Base-by-base conservation (phyloP, 2,113 vertebrate genomes). In the Heterochromis multidens region DNA sequence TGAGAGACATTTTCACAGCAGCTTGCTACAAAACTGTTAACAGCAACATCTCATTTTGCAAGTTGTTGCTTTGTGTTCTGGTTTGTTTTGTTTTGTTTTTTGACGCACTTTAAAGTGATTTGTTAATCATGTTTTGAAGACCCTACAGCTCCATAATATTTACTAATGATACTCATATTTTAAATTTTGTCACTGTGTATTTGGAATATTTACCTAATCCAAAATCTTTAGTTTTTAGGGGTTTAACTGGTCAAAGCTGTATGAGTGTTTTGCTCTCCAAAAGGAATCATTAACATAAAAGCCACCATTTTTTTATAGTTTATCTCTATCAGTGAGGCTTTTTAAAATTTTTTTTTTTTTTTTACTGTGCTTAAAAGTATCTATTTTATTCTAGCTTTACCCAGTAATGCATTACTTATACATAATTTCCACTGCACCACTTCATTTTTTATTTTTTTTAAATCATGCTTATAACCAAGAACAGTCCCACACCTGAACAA, bases 41-140 rank as follows among this genome's bases (percentile, higher is more conserved):
- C 8, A 12, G 46, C 57, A 88, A 63, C 29, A 80, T 77, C 40
- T 57, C 52, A 80, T 84, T 87, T 87, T 40, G 49, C 81, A 91
- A 85, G 25, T 52, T 52, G 35, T 23, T 9, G 23, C 40, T 65
- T 3, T 2, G 23, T 65, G 61, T 63, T 63, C 19, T 65, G 23
- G 62, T 40, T 40, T 49, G 8, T 70, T 19, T 46, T 17, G 16
- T 57, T 19, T 21, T 49, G 65, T 58, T 79, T 25, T 72, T 12
- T 0, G 19, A 74, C 62, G 61, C 16, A 81, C 27, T 60, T 70
- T 72, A 43, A 81, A 65, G 9, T 58, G 3, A 21, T 37, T 84
- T 80, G 56, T 29, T 52, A 5, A 11, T 9, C 5, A 21, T 46
- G 12, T 11, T 65, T 57, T 60, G 14, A 81, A 65, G 23, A 61